Conservation (phyloP, 2,113 vertebrate genomes). For the Myodes glareolus region DNA sequence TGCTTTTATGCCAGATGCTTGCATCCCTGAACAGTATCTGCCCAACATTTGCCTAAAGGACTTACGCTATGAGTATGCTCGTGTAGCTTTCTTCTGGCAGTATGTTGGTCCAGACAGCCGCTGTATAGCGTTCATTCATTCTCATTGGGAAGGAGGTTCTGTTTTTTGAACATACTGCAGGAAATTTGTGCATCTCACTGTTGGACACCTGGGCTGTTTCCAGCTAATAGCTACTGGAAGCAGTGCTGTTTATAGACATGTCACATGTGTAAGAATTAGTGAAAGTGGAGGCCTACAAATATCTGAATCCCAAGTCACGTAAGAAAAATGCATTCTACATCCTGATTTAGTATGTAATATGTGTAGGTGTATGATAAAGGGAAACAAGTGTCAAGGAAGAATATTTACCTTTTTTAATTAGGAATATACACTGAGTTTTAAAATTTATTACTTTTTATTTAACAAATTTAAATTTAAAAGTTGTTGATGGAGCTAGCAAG, state of each 20-base stretch:
- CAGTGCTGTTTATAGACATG: slow-evolving; percentile 3
- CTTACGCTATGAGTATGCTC: slow-evolving; percentile 7
- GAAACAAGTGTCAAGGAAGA: slow-evolving; percentile 20
- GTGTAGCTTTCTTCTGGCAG: not conserved
- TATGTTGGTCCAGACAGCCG: not conserved
- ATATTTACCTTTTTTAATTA: slow-evolving; percentile 13
- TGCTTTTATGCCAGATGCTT: not conserved
- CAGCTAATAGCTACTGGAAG: not conserved
- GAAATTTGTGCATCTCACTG: not conserved
- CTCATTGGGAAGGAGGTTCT: not conserved
- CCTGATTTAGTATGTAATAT: not conserved
- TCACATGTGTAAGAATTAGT: not conserved
- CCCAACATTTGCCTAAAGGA: slow-evolving; percentile 22
- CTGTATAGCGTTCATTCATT: slow-evolving; percentile 15
- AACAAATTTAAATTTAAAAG: not conserved
- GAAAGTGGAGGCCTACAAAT: not conserved
- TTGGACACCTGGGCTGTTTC: slow-evolving; percentile 27
- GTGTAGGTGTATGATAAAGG: not conserved
- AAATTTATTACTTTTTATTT: not conserved
- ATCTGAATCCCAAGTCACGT: slow-evolving; percentile 10
- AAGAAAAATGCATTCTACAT: not conserved
- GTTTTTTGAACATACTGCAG: not conserved
- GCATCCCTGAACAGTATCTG: not conserved
- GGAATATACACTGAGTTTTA: not conserved
- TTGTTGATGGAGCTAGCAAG: not conserved